Conservation (phyloP, 2,113 vertebrate genomes). For the Circaetus cinerascens region DNA sequence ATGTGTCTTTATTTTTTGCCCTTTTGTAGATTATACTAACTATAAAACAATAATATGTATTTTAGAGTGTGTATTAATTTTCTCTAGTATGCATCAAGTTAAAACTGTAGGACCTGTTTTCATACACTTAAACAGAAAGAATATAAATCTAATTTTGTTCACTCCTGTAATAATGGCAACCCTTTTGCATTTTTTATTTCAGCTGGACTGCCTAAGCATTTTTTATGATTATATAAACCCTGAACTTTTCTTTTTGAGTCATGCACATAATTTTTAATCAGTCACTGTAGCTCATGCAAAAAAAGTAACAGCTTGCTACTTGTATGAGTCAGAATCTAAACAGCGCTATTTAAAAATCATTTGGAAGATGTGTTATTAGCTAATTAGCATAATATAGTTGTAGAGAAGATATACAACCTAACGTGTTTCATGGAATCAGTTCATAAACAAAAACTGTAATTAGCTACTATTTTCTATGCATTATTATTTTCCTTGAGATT, state of each 20-base stretch:
- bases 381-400: constrained; percentile 63
- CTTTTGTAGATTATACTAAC: not conserved
- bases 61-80: not conserved
- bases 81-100: not conserved
- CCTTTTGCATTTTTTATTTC: not conserved
- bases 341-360: constrained; percentile 59
- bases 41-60: not conserved
- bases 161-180: not conserved
- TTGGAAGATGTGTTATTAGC: constrained; percentile 61
- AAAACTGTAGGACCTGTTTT: not conserved
- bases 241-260: constrained; percentile 64
- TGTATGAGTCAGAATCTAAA: constrained; percentile 64
- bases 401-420: constrained; percentile 37
- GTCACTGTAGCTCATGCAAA: constrained; percentile 46
- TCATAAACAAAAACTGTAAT: constrained; percentile 61
- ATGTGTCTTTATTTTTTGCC: not conserved
- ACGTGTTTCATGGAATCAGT: constrained; percentile 28
- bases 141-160: not conserved
- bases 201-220: constrained; percentile 3
- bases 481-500: not conserved
- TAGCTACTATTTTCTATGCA: constrained; percentile 21
- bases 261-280: constrained; percentile 55
- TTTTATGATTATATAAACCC: constrained; percentile 50
- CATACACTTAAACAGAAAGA: not conserved
- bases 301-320: constrained; percentile 64